Evolutionary conservation across 2,888 invertebrate species (phyloP), one percentile per base, ranked within the genome.

Genomic region (Arge pagana): DNA sequence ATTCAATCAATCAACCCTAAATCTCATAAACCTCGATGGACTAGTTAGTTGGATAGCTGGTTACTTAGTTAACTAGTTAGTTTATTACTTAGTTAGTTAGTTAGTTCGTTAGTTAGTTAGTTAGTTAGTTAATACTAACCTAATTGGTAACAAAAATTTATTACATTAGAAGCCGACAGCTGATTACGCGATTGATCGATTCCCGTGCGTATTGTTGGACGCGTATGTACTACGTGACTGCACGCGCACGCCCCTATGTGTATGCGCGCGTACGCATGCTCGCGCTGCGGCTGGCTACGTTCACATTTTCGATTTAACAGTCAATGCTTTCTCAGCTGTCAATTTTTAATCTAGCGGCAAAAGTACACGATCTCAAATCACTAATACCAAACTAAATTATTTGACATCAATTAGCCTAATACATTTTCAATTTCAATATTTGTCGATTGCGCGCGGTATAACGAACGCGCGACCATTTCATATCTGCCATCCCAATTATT

Each of bases 321-420:
- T 33, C 45, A 35, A 45, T 45, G 42, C 42, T 42, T 45, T 30
- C 23, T 39, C 48, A 39, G 48, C 48, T 39, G 48, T 48, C 48
- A 26, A 35, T 28, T 26, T 37, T 48, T 39, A 10, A 48, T 37
- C 48, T 48, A 48, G 39, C 48, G 48, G 48, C 48, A 39, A 58
- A 55, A 51, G 53, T 39, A 53, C 57, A 63, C 64, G 64, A 68
- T 66, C 64, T 66, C 65, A 68, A 60, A 60, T 58, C 57, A 60
- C 64, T 59, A 59, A 64, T 67, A 64, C 59, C 63, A 66, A 67
- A 65, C 56, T 61, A 61, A 66, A 64, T 66, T 65, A 63, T 60
- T 65, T 58, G 52, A 56, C 58, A 48, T 56, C 50, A 53, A 50
- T 53, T 53, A 54, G 55, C 49, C 50, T 55, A 53, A 54, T 56